phyloP scores from a whole-genome alignment of 35 echinoderm and acorn worm genomes.

The Lytechinus variegatus region DNA sequence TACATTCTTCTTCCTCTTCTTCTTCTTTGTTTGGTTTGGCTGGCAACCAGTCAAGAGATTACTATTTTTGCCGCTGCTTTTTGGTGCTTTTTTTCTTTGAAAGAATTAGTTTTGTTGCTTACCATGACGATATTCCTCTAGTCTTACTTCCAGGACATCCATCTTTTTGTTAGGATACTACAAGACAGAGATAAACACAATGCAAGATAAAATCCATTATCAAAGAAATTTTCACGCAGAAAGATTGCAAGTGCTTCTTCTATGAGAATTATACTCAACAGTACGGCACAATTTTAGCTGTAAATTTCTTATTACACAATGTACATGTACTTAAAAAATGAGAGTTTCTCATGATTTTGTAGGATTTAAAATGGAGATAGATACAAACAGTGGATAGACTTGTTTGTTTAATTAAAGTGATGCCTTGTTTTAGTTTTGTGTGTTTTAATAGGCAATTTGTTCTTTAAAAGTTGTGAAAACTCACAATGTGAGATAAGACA shows the following conservation, averaged over 20 bases:
- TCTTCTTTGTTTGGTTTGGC: neutral
- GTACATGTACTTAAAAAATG: no score
- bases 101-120: neutral
- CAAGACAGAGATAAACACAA: neutral
- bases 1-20: neutral
- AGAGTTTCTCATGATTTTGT: no score
- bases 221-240: no score
- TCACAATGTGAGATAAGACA: no score
- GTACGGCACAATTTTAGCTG: neutral
- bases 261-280: neutral
- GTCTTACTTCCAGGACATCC: neutral
- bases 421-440: no score
- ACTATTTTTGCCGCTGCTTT: neutral
- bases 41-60: neutral
- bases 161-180: slow-evolving; percentile 23
- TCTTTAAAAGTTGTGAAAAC: no score
- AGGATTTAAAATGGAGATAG: no score
- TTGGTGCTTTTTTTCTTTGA: neutral
- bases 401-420: no score
- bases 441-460: no score
- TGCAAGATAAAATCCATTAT: no score
- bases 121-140: slow-evolving; percentile 6
- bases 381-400: no score
- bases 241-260: neutral
- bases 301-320: no score